Evolutionary conservation across 2,113 vertebrate genomes (phyloP), one percentile per base, ranked within the genome.

Genomic region (Leucosticte australis): DNA sequence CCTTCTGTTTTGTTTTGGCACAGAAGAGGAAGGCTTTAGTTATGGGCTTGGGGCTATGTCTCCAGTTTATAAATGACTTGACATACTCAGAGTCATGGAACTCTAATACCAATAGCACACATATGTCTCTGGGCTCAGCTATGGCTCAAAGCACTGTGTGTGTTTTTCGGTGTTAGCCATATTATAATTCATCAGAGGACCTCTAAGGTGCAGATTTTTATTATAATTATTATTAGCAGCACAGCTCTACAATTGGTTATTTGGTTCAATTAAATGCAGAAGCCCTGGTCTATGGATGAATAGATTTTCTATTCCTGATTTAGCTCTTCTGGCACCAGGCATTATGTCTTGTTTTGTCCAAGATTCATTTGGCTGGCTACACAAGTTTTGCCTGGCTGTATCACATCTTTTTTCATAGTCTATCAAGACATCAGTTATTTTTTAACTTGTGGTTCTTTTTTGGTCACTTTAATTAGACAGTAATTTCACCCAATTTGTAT

Each of bases 261-360:
- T 93, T 64, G 37, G 33, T 79, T 94, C 70, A 87, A 24, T 64
- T 86, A 78, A 70, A 85, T 37, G 39, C 41, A 78, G 78, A 85
- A 84, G 69, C 59, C 23, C 87, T 62, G 59, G 71, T 69, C 31
- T 19, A 35, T 28, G 60, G 63, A 84, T 81, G 52, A 94, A 90
- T 37, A 88, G 22, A 53, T 89, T 81, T 92, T 83, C 64, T 84
- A 35, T 77, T 92, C 81, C 71, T 35, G 27, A 79, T 92, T 93
- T 92, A 94, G 89, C 62, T 89, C n/a, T 75, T 68, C 91, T 87
- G 87, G 95, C 91, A 91, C 52, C 50, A 79, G 33, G n/a, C 50
- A 86, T 90, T 77, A 74, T 56, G 63, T 91, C 68, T 78, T 92
- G 65, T 80, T 96, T 95, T 86, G 68, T 90, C 90, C 92, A 94